Evolutionary conservation across 2,888 invertebrate species (phyloP).

Genomic region (Ligdia adustata): DNA sequence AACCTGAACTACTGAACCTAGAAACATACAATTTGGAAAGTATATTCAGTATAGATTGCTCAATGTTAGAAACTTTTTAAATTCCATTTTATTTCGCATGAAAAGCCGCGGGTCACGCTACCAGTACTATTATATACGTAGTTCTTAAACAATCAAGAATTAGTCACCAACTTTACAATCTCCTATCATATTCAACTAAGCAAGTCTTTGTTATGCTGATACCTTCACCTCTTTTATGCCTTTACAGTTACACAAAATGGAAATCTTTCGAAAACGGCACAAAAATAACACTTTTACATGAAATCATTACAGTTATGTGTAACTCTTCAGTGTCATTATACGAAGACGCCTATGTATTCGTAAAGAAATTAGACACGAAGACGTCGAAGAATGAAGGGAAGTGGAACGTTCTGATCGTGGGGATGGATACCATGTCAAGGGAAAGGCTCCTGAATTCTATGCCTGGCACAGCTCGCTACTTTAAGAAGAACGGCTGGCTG

Average conservation of each 20-base stretch:
- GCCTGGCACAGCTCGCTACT: constrained; percentile 87
- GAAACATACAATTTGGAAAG: no score
- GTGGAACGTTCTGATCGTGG: constrained; percentile 88
- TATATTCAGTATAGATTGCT: no score
- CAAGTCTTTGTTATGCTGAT: neutral
- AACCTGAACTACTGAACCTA: no score
- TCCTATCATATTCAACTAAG: neutral
- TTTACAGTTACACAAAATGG: constrained; percentile 52
- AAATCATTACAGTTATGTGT: constrained; percentile 56
- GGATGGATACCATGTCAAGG: constrained; percentile 93
- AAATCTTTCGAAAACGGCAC: constrained; percentile 46
- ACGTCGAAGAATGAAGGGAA: constrained; percentile 12
- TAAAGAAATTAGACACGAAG: constrained; percentile 43
- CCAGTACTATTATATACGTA: no score
- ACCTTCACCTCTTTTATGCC: neutral
- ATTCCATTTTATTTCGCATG: no score
- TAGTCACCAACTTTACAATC: no score
- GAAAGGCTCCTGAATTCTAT: constrained; percentile 89
- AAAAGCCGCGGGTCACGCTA: no score
- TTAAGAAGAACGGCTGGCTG: constrained; percentile 87
- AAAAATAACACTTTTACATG: constrained; percentile 40
- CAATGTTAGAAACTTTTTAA: no score
- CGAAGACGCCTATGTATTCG: constrained; percentile 51
- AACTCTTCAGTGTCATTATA: constrained; percentile 37
- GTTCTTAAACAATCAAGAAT: no score